Evolutionary conservation across 2,797 vertebrate species (phyloP).

Genomic region (Protonibea diacanthus): DNA sequence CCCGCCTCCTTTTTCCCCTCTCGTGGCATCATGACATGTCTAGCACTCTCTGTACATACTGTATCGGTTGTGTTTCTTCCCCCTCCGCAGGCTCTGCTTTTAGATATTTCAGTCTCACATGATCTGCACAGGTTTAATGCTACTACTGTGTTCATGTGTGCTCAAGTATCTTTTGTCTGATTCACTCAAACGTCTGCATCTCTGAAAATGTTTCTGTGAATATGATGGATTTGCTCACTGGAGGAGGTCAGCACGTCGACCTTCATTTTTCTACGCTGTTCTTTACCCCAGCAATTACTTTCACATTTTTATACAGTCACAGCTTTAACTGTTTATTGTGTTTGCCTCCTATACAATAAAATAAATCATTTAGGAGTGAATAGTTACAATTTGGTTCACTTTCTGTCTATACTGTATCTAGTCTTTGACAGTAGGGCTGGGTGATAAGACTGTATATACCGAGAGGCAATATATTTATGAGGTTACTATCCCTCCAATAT

Average conservation of each 20-base stretch:
- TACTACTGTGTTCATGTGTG: conserved; percentile 24
- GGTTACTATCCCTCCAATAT: neutral
- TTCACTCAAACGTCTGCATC: conserved; percentile 29
- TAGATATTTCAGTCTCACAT: conserved; percentile 40
- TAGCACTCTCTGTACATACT: conserved; percentile 29
- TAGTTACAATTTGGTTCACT: neutral
- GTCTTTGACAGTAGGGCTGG: conserved; percentile 24
- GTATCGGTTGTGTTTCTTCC: conserved; percentile 11
- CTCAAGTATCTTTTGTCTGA: conserved; percentile 29
- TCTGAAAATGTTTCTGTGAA: conserved; percentile 34
- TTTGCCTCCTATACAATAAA: conserved; percentile 25
- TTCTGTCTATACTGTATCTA: neutral
- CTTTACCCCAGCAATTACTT: conserved; percentile 5
- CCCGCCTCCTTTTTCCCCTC: conserved; percentile 49
- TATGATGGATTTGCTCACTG: conserved; percentile 39
- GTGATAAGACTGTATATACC: neutral
- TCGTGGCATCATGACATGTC: conserved; percentile 45
- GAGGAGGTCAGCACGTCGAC: conserved; percentile 26
- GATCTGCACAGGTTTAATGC: conserved; percentile 26
- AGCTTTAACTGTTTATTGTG: conserved; percentile 36
- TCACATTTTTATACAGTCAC: conserved; percentile 30
- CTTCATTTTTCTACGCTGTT: conserved; percentile 30
- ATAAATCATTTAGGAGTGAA: neutral
- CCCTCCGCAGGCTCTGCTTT: conserved; percentile 45
- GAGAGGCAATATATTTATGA: neutral